These are phyloP conservation scores for Paraescarpia echinospica DNA, from an alignment of 1,140 invertebrate genomes.

Conservation along the genomic window DNA sequence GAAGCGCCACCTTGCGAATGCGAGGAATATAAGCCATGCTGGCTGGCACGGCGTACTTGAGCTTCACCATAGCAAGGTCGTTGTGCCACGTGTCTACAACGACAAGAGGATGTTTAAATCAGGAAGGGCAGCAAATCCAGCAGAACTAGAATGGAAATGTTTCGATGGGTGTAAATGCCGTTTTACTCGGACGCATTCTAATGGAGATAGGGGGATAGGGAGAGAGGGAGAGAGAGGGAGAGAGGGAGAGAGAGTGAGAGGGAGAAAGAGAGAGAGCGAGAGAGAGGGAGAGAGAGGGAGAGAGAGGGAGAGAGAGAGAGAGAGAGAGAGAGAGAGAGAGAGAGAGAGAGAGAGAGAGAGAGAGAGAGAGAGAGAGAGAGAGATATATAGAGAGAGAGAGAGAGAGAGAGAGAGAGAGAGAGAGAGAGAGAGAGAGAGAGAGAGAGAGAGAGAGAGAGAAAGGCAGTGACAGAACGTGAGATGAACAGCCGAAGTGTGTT, in stretches of 20 bases:
- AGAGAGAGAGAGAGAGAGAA: not conserved
- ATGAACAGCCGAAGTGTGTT: not conserved
- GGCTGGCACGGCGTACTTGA: conserved; percentile 38
- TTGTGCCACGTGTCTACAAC: conserved; percentile 43
- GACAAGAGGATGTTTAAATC: not conserved
- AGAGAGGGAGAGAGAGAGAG: not conserved
- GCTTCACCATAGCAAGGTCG: conserved; percentile 48
- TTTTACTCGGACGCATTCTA: not conserved
- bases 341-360: not conserved
- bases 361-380: not conserved
- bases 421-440: not conserved
- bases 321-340: not conserved
- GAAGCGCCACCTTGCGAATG: conserved; percentile 33
- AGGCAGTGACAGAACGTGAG: not conserved
- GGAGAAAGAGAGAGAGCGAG: not conserved
- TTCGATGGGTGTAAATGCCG: not conserved
- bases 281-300: not conserved
- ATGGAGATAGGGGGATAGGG: not conserved
- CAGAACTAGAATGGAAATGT: not conserved
- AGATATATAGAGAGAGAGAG: not conserved
- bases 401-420: not conserved
- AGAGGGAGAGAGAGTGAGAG: no score
- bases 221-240: not conserved
- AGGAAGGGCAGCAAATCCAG: no score
- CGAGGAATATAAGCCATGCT: conserved; percentile 32